Percentiles rank a stretch among this genome's conserved stretches.
These are phyloP conservation scores for Eupithecia subumbrata DNA, from an alignment of 2,888 invertebrate species.

Conservation along the genomic window DNA sequence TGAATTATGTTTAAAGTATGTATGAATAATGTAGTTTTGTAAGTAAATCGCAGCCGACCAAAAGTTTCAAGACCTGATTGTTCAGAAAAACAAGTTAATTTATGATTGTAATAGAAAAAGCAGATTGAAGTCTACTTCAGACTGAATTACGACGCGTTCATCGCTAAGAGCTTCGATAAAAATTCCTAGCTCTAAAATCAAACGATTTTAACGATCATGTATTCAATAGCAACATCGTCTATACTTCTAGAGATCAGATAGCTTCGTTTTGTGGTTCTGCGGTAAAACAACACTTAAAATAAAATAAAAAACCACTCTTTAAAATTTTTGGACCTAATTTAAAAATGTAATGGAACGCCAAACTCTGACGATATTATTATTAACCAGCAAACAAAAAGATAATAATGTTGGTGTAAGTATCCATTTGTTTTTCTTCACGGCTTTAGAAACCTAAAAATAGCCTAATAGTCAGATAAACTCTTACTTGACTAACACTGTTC, in stretches of 20 bases:
- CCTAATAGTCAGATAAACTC: not conserved
- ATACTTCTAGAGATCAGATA: not conserved
- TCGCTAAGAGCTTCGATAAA: not conserved
- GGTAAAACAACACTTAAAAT: not conserved
- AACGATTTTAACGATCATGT: not conserved
- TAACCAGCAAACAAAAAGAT: not conserved
- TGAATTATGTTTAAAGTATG: too few species aligned
- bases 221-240: not conserved
- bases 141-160: not conserved
- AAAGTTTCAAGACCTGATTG: not conserved
- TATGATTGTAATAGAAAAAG: constrained; percentile 2
- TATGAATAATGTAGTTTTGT: too few species aligned
- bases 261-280: not conserved
- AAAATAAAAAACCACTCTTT: not conserved
- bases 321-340: too few species aligned
- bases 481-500: not conserved
- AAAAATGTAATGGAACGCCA: not conserved
- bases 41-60: not conserved
- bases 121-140: not conserved
- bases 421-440: not conserved
- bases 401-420: not conserved
- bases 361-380: too few species aligned
- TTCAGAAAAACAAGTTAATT: not conserved
- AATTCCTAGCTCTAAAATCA: not conserved
- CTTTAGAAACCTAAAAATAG: not conserved